Conservation (phyloP, 2,888 invertebrate species). For the Deilephila elpenor region DNA sequence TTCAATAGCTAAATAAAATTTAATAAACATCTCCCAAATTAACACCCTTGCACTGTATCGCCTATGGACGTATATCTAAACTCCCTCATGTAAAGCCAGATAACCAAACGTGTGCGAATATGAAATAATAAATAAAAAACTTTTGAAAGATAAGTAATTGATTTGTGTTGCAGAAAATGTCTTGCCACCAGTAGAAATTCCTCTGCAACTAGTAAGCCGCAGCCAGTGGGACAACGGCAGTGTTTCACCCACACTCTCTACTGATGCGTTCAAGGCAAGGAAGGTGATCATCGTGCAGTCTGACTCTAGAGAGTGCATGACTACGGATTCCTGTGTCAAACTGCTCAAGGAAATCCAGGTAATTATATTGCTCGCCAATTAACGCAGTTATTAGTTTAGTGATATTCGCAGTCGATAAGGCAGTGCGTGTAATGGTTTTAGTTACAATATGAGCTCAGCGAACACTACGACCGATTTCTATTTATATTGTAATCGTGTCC, state of each 20-base stretch:
- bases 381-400: neutral
- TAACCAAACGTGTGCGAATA: no score
- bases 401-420: neutral
- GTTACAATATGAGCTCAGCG: neutral
- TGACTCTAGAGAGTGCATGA: slow-evolving; percentile 63
- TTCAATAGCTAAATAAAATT: no score
- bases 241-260: slow-evolving; percentile 27
- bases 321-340: slow-evolving; percentile 55
- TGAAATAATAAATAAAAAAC: no score
- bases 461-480: neutral
- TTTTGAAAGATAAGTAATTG: no score
- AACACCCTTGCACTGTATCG: no score
- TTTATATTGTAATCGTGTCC: no score
- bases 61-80: no score
- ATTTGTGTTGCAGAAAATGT: slow-evolving; percentile 60
- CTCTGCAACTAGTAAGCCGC: slow-evolving; percentile 55
- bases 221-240: slow-evolving; percentile 50
- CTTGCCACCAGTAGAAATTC: slow-evolving; percentile 61
- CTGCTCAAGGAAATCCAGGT: slow-evolving; percentile 75
- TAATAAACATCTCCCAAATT: no score
- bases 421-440: neutral
- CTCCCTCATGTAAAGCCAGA: no score
- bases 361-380: slow-evolving; percentile 11
- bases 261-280: slow-evolving; percentile 47
- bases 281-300: slow-evolving; percentile 76